Evolutionary conservation across 2,888 invertebrate genomes (phyloP).

Genomic region (Choreutis nemorana): DNA sequence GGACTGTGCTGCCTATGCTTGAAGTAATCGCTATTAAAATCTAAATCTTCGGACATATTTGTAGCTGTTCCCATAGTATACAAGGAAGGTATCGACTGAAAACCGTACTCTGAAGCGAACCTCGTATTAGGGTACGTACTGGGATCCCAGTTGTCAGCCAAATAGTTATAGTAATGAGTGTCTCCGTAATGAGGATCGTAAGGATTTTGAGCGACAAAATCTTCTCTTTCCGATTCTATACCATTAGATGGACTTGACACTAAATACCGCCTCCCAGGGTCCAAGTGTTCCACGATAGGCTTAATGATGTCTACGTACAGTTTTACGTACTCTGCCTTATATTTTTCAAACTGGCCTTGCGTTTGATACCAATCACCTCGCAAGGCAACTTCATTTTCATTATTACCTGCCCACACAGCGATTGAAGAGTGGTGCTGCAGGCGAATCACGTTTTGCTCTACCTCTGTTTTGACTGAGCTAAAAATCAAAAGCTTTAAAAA

Average conservation of each 20-base stretch:
- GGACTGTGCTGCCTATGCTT: constrained; percentile 89
- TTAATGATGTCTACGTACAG: constrained; percentile 83
- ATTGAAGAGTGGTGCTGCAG: constrained; percentile 89
- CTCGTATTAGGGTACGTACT: constrained; percentile 80
- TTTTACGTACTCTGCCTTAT: constrained; percentile 79
- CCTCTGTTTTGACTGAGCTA: constrained; percentile 77
- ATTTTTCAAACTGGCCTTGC: constrained; percentile 49
- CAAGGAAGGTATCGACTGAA: constrained; percentile 86
- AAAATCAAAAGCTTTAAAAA: constrained; percentile 15
- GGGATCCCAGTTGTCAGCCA: constrained; percentile 81
- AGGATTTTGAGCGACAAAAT: constrained; percentile 81
- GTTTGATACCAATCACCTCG: constrained; percentile 83
- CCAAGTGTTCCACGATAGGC: constrained; percentile 68
- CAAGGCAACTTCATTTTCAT: constrained; percentile 94
- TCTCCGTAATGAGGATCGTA: constrained; percentile 85
- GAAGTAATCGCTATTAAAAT: constrained; percentile 67
- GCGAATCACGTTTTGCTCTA: constrained; percentile 81
- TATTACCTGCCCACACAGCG: constrained; percentile 93
- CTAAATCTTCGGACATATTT: constrained; percentile 53
- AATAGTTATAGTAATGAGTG: constrained; percentile 90
- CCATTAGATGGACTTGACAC: constrained; percentile 95
- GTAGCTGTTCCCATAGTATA: constrained; percentile 71
- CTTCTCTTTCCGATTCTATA: constrained; percentile 72
- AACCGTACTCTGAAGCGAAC: constrained; percentile 96
- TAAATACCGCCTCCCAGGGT: constrained; percentile 73